A percentile compares a stretch with the other conserved stretches of the same genome.
These are phyloP conservation scores for Molothrus ater DNA, from an alignment of 2,797 vertebrate genomes.

Conservation along the genomic window DNA sequence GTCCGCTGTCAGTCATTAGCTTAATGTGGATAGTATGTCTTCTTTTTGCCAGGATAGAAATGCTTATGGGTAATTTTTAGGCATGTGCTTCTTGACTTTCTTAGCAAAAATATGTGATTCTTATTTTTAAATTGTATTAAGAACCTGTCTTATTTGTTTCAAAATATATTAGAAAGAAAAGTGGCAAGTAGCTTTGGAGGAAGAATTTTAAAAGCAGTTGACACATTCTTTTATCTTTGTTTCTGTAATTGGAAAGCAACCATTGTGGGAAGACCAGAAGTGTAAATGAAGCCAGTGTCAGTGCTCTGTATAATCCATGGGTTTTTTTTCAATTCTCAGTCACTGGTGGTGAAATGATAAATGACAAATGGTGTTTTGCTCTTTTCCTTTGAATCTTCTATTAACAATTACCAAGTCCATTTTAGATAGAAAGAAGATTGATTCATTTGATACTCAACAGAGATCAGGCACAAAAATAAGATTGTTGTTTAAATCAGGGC, in stretches of 20 bases:
- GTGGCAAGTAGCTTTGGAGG: background rate
- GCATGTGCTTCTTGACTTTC: background rate
- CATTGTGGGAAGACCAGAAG: background rate
- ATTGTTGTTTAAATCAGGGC: background rate
- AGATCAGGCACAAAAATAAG: background rate
- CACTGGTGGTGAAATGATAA: slow-evolving; percentile 1
- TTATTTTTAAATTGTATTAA: background rate
- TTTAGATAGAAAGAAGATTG: background rate
- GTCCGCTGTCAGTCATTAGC: background rate
- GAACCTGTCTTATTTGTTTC: background rate
- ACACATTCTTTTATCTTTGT: background rate
- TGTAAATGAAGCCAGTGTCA: background rate
- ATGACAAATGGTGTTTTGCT: background rate
- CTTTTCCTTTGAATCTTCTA: background rate
- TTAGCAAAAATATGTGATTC: background rate
- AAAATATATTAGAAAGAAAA: background rate
- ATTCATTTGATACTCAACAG: slow-evolving; percentile 14
- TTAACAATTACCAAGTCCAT: background rate
- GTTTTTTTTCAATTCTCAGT: background rate
- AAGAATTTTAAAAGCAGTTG: background rate
- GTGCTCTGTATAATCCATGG: background rate
- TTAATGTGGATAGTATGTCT: background rate
- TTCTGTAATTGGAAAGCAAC: background rate
- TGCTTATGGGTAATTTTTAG: background rate
- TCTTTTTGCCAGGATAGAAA: background rate